Base-by-base conservation (phyloP, 2,888 invertebrate species). In the Stenolophus ochropezus region DNA sequence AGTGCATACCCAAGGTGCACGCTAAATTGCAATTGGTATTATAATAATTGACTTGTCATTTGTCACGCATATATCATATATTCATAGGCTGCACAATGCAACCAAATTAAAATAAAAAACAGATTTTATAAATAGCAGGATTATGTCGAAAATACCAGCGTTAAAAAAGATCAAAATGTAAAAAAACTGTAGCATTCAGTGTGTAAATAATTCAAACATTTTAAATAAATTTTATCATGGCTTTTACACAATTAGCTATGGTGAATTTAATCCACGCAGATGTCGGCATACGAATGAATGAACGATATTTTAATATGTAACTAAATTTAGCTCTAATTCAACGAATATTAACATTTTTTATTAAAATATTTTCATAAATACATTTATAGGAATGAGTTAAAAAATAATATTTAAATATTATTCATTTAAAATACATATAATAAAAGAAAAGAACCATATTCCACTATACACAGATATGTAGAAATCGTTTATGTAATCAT, bases 31-130 rank as follows among this genome's bases (percentile, higher is more conserved):
- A 61, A 61, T 61, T 25, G 61, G 61, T 23, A 61, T 61, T 61
- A 61, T 61, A 61, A 61, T 61, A 61, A 61, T 61, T 61, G 61
- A 61, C 23, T 61, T 61, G 61, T 61, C 61, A 61, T 61, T 61
- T 61, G 61, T 61, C 61, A 61, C 25, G 61, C 61, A 61, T 61
- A 25, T 61, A 23, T 61, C 61, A 61, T 25, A 61, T 14, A n/a
- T n/a, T n/a, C n/a, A n/a, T n/a, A n/a, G n/a, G n/a, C n/a, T n/a
- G n/a, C n/a, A 25, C 23, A 58, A 61, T 21, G 25, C n/a, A 61
- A 51, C 1, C 14, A 16, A 16, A 51, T 51, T 51, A 16, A 16
- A 51, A 51, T 51, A 51, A 51, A 51, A 51, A 51, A 51, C 51
- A 51, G 51, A 51, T 14, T 51, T 51, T 51, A 51, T 42, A 42